These are phyloP conservation scores for Micronycteris hirsuta DNA, from an alignment of 2,113 vertebrate species.

Conservation along the genomic window DNA sequence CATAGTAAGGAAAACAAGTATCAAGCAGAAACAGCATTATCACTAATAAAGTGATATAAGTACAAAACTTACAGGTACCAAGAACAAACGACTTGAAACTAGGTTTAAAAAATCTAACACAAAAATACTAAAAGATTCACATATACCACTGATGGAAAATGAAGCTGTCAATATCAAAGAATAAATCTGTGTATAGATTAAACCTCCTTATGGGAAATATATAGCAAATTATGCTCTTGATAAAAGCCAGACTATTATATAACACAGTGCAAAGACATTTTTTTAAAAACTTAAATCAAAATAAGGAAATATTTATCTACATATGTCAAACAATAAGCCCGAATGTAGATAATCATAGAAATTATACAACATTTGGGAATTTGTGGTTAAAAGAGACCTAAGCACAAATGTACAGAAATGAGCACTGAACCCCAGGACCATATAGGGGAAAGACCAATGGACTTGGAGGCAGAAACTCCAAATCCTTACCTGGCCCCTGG, in stretches of 20 bases:
- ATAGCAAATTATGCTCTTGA: neutral
- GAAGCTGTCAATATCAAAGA: neutral
- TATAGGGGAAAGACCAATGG: neutral
- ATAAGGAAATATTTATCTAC: neutral
- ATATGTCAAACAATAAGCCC: neutral
- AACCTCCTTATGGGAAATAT: neutral
- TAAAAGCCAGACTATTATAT: neutral
- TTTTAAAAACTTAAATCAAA: neutral
- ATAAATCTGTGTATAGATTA: neutral
- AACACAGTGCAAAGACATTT: neutral
- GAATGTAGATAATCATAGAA: neutral
- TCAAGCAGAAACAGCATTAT: neutral
- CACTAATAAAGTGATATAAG: neutral
- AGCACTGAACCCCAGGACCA: neutral
- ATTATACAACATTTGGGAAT: neutral
- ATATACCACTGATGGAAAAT: neutral
- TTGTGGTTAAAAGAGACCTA: neutral
- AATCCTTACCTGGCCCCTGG: neutral
- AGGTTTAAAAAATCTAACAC: conserved; percentile 4
- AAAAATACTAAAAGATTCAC: neutral
- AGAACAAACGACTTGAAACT: conserved; percentile 9
- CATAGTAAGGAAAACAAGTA: neutral
- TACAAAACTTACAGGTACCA: neutral
- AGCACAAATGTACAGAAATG: neutral
- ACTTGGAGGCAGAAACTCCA: neutral